These are phyloP conservation scores for Corydoras sp. DNA, from an alignment of 2,113 vertebrate genomes.

Conservation along the genomic window DNA sequence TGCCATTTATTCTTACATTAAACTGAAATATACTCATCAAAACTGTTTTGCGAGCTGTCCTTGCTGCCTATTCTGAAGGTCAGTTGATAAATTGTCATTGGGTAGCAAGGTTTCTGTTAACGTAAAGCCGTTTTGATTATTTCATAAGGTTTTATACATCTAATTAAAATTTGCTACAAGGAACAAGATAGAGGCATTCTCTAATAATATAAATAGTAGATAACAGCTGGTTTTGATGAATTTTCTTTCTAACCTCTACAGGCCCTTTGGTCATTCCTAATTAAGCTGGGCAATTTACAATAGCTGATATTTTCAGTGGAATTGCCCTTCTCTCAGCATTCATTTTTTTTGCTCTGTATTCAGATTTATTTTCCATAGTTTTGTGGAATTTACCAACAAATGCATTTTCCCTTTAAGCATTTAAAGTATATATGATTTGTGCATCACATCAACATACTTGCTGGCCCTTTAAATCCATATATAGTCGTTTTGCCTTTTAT, in stretches of 20 bases:
- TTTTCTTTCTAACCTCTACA: conserved; percentile 16
- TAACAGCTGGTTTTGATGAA: conserved; percentile 5
- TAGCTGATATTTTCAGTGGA: conserved; percentile 2
- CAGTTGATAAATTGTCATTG: conserved; percentile 10
- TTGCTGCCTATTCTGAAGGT: conserved; percentile 13
- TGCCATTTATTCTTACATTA: conserved; percentile 33
- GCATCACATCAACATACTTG: conserved; percentile 36
- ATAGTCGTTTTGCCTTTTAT: conserved; percentile 14
- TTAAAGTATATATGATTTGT: conserved; percentile 44
- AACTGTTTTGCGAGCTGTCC: conserved; percentile 5
- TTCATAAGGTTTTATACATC: conserved; percentile 25
- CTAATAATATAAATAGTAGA: background rate
- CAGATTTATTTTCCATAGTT: conserved; percentile 24
- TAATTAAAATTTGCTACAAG: conserved; percentile 34
- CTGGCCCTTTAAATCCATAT: conserved; percentile 47
- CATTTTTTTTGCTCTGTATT: conserved; percentile 26
- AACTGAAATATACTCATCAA: conserved; percentile 13
- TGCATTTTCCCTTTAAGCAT: conserved; percentile 69
- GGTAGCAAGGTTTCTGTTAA: conserved; percentile 24
- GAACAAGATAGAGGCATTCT: conserved; percentile 32
- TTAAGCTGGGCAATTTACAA: conserved; percentile 10
- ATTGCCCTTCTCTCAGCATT: conserved; percentile 34
- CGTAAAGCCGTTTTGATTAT: conserved; percentile 12
- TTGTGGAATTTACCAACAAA: conserved; percentile 48
- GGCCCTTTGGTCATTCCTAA: conserved; percentile 6